phyloP scores from a whole-genome alignment of 2,113 vertebrate genomes.

The Leptobrachium leishanense region DNA sequence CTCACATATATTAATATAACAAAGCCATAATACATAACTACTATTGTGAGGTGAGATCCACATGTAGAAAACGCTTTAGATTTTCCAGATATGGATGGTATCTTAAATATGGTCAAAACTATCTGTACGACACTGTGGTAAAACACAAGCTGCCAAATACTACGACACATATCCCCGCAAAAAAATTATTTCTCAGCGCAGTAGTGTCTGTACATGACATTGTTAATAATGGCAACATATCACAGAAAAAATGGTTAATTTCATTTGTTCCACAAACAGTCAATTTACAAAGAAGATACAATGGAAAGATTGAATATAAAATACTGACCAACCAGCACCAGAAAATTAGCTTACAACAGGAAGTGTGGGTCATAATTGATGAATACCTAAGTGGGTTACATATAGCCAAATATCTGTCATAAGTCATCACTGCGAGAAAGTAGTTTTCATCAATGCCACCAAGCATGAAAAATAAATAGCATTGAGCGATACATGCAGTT shows the following conservation, averaged over 20 bases:
- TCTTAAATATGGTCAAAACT: constrained; percentile 33
- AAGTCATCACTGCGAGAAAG: constrained; percentile 54
- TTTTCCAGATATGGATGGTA: constrained; percentile 43
- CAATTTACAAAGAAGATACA: constrained; percentile 8
- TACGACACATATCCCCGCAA: constrained; percentile 37
- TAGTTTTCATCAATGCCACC: constrained; percentile 51
- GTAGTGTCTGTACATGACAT: constrained; percentile 53
- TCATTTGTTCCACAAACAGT: constrained; percentile 43
- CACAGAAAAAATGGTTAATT: constrained; percentile 57
- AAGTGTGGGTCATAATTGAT: constrained; percentile 53
- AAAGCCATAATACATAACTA: constrained; percentile 55
- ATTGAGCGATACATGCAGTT: constrained; percentile 52
- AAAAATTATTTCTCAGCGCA: neutral
- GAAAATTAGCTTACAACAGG: constrained; percentile 42
- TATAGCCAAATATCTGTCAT: constrained; percentile 53
- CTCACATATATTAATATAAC: constrained; percentile 53
- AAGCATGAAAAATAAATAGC: constrained; percentile 2
- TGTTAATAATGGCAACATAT: constrained; percentile 51
- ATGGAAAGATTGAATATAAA: constrained; percentile 20
- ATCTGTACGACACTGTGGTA: constrained; percentile 44
- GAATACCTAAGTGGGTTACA: constrained; percentile 54
- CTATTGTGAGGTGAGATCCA: constrained; percentile 46
- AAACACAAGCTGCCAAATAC: neutral
- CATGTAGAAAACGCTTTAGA: constrained; percentile 53
- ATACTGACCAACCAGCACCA: constrained; percentile 49